Evolutionary conservation across 2,888 invertebrate genomes (phyloP).

Genomic region (Fragum whitleyi): DNA sequence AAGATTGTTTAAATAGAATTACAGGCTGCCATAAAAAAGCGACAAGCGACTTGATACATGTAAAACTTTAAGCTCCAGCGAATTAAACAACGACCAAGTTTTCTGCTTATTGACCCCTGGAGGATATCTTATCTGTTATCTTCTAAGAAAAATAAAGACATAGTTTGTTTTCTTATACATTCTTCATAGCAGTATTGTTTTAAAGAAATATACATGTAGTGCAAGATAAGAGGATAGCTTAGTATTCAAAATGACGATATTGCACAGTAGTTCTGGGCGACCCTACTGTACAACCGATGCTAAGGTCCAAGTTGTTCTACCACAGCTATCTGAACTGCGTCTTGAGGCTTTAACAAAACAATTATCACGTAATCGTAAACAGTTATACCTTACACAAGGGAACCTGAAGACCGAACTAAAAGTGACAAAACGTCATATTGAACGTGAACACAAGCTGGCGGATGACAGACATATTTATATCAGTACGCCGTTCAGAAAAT

Average conservation of each 20-base stretch:
- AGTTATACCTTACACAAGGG: conserved; percentile 64
- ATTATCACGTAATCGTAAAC: conserved; percentile 63
- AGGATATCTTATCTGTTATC: too few species aligned
- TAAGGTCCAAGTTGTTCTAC: conserved; percentile 64
- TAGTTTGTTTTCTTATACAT: too few species aligned
- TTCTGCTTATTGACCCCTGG: too few species aligned
- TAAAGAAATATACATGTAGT: too few species aligned
- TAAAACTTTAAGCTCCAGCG: too few species aligned
- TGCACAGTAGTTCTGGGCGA: conserved; percentile 62
- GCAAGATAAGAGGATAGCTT: too few species aligned
- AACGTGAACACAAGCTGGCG: conserved; percentile 61
- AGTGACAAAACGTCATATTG: conserved; percentile 52
- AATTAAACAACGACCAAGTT: too few species aligned
- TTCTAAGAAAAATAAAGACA: too few species aligned
- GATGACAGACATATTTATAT: conserved; percentile 56
- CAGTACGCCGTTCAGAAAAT: conserved; percentile 59
- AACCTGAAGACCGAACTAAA: conserved; percentile 58
- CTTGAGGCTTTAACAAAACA: conserved; percentile 66
- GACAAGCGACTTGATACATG: too few species aligned
- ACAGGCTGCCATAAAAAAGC: too few species aligned
- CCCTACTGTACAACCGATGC: conserved; percentile 64
- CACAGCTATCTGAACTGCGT: conserved; percentile 65
- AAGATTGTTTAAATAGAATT: too few species aligned
- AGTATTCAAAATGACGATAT: conserved; percentile 47
- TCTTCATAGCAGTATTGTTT: too few species aligned